Base-by-base conservation (phyloP, 2,797 vertebrate genomes). In the Sciaenops ocellatus region DNA sequence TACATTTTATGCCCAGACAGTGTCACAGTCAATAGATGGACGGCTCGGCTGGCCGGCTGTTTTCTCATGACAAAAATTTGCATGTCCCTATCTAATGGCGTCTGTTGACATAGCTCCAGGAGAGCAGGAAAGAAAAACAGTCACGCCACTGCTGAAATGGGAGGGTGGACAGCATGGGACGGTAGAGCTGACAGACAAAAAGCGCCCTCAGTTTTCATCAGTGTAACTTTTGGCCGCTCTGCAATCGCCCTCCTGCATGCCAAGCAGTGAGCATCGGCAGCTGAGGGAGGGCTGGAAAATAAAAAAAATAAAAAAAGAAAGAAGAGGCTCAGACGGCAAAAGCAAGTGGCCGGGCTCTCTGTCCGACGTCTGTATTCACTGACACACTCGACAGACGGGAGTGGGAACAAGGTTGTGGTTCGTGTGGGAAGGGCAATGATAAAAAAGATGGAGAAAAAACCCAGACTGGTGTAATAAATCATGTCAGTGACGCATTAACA, bases 191-290 rank as follows among this genome's bases (percentile, higher is more conserved):
- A 85, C 88, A 85, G 79, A 82, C 75, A 90, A 78, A 90, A 82
- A 76, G 64, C 9, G 7, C 67, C 76, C 79, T 88, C 83, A 76
- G 85, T 78, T 85, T 85, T 59, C 75, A 76, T 84, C 89, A 84
- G 79, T 75, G 88, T 82, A 91, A 93, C 91, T 91, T 86, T 84
- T 80, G 85, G 76, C 87, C 38, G 69, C 79, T 76, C 62, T 24
- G 83, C 24, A 17, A 59, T 82, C 51, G 16, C 55, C 63, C 70
- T 76, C 65, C 85, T 90, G 93, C 76, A 93, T 93, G 84, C 83
- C 72, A 90, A 93, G 76, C 90, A 90, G 90, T 66, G 71, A 70
- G 67, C 79, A 70, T 61, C 67, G 8, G 65, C 81, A 68, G 78
- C 78, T 55, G 81, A 76, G 73, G 68, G 55, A 47, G 62, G 60